phyloP scores from a whole-genome alignment of 2,888 invertebrate genomes.

The Malachius bipustulatus region DNA sequence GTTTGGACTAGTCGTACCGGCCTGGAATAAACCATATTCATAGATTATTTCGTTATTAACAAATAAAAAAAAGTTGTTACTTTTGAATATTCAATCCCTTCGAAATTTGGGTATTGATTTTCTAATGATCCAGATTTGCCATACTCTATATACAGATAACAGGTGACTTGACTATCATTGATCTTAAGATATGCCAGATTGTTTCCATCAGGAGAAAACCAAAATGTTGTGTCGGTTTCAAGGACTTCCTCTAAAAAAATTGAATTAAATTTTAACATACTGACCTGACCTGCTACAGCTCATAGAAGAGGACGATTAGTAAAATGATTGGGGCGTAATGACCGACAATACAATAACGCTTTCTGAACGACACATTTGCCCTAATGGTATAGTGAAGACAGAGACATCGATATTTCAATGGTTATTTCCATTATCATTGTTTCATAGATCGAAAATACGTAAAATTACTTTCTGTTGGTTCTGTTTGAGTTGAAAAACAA shows the following conservation, averaged over 20 bases:
- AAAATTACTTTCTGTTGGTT: no score
- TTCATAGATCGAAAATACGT: no score
- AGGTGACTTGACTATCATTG: slow-evolving; percentile 58
- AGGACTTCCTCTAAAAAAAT: slow-evolving; percentile 75
- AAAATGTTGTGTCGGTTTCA: slow-evolving; percentile 67
- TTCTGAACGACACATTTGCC: no score
- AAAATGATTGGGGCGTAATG: no score
- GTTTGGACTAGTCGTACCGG: slow-evolving; percentile 60
- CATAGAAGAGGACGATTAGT: no score
- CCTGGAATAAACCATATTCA: slow-evolving; percentile 37
- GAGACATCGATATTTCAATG: no score
- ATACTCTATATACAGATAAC: slow-evolving; percentile 53
- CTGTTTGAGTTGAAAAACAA: no score
- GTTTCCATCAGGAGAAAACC: slow-evolving; percentile 74
- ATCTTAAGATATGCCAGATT: slow-evolving; percentile 74
- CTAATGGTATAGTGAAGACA: no score
- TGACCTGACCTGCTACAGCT: no score
- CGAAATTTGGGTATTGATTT: slow-evolving; percentile 55
- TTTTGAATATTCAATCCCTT: slow-evolving; percentile 67
- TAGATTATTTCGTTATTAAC: background rate
- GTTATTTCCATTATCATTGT: no score
- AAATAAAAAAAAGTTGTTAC: slow-evolving; percentile 32
- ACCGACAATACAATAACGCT: no score
- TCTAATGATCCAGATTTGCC: slow-evolving; percentile 46
- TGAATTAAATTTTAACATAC: slow-evolving; percentile 4